Evolutionary conservation across 2,888 invertebrate genomes (phyloP), one percentile per base, ranked within the genome.

Genomic region (Ernsta delagoae): DNA sequence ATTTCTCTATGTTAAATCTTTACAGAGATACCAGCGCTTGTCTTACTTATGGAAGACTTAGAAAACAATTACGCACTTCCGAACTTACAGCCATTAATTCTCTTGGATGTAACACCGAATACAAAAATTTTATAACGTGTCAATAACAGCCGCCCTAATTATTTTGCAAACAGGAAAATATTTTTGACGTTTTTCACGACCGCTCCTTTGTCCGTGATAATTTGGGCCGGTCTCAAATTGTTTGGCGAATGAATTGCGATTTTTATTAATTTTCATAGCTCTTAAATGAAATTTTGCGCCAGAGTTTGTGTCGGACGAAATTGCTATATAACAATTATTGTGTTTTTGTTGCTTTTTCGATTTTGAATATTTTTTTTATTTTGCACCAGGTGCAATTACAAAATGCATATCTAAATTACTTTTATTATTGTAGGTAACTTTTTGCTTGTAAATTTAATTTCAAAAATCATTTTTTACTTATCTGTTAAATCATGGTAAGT

Each of bases 221-320:
- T 69, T 69, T 69, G 63, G 69, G 63, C 59, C 69, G 63, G 50
- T 53, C 59, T 57, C 50, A 68, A 68, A 68, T 63, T 68, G 62
- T 68, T 68, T 68, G 68, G 68, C 48, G 62, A 68, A 68, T 68
- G 68, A 68, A 68, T 68, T 63, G 62, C 62, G 50, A 59, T 63
- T 68, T 68, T 62, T 57, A 62, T 68, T 62, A 67, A 65, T 61
- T 67, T 68, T 67, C 67, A 67, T 62, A 12, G n/a, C 36, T 50
- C 11, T 12, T 61, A 61, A 67, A 67, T 48, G 61, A 67, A 60
- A 48, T 67, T 39, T 57, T 12, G 12, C 41, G 31, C 24, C 45
- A 56, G 12, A 56, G 48, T 67, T 66, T 39, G 34, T 59, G 34
- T 54, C 34, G 11, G 8, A 41, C 4, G 39, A 16, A 54, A 60